A percentile compares a stretch with the other conserved stretches of the same genome.
phyloP scores from a whole-genome alignment of 2,113 vertebrate genomes.

The Heteronetta atricapilla region DNA sequence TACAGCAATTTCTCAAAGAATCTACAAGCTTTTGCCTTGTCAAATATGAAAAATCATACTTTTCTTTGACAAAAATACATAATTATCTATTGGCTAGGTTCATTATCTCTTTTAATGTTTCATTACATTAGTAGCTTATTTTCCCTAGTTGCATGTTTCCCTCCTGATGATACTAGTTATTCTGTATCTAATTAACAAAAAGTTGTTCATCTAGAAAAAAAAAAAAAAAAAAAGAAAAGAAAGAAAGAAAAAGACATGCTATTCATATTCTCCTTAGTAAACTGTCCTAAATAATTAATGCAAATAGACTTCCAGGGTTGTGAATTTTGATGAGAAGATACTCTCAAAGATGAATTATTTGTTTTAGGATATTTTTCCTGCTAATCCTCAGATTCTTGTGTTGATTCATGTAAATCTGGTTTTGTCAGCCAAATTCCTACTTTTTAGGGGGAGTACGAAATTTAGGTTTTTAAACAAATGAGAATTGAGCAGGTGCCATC shows the following conservation, averaged over 20 bases:
- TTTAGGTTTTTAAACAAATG: not conserved
- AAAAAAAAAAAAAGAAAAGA: not conserved
- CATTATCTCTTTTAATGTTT: conserved; percentile 61
- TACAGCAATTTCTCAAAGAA: not conserved
- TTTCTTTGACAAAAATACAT: not conserved
- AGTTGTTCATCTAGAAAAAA: conserved; percentile 55
- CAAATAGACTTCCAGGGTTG: conserved; percentile 27
- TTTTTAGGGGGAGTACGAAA: not conserved
- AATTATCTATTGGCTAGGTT: conserved; percentile 34
- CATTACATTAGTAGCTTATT: not conserved
- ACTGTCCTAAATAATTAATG: conserved; percentile 66
- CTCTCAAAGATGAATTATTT: conserved; percentile 43
- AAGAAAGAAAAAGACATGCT: not conserved
- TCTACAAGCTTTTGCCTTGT: not conserved
- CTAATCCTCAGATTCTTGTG: conserved; percentile 10
- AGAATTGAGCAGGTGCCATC: not conserved
- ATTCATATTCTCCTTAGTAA: conserved; percentile 63
- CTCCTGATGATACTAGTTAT: conserved; percentile 37
- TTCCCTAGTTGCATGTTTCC: not conserved
- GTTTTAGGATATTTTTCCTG: conserved; percentile 14
- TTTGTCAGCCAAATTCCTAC: not conserved
- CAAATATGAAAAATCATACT: not conserved
- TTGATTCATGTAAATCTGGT: conserved; percentile 18
- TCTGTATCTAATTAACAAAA: conserved; percentile 60
- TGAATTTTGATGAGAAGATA: conserved; percentile 54